phyloP scores from a whole-genome alignment of 2,113 vertebrate species.

The Bubo bubo region DNA sequence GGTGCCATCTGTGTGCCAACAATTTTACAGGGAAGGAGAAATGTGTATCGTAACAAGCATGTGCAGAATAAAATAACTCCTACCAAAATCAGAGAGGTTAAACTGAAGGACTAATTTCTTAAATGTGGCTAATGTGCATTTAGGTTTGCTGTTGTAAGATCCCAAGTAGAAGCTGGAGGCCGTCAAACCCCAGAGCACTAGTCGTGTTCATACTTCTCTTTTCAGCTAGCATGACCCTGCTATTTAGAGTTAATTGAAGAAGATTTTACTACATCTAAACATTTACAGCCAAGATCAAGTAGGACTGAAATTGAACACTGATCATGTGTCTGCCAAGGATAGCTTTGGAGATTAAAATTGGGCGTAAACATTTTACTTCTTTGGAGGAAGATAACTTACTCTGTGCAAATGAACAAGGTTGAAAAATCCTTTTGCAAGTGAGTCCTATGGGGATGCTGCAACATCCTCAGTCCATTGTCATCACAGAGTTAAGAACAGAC shows the following conservation, averaged over 20 bases:
- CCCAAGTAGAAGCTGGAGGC: not conserved
- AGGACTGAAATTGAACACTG: not conserved
- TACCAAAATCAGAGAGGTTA: not conserved
- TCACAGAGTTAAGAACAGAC: conserved; percentile 11
- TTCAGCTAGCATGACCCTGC: not conserved
- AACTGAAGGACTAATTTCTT: not conserved
- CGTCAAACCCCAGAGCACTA: not conserved
- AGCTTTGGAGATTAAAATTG: not conserved
- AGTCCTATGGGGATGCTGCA: not conserved
- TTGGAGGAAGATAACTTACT: not conserved
- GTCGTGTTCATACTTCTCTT: not conserved
- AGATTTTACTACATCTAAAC: not conserved
- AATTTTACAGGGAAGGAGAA: not conserved
- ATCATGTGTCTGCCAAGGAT: not conserved
- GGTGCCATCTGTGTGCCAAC: not conserved
- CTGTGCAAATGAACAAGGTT: not conserved
- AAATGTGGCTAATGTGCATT: not conserved
- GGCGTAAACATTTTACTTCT: not conserved
- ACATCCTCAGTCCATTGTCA: not conserved
- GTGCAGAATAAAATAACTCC: not conserved
- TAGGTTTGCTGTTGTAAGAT: not conserved
- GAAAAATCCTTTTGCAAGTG: not conserved
- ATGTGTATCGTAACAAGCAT: not conserved
- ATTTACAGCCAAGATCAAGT: not conserved
- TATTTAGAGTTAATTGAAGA: conserved; percentile 15